Percentiles rank a stretch among this genome's conserved stretches.
phyloP scores from a whole-genome alignment of 2,113 vertebrate species.

The Oryzias celebensis region DNA sequence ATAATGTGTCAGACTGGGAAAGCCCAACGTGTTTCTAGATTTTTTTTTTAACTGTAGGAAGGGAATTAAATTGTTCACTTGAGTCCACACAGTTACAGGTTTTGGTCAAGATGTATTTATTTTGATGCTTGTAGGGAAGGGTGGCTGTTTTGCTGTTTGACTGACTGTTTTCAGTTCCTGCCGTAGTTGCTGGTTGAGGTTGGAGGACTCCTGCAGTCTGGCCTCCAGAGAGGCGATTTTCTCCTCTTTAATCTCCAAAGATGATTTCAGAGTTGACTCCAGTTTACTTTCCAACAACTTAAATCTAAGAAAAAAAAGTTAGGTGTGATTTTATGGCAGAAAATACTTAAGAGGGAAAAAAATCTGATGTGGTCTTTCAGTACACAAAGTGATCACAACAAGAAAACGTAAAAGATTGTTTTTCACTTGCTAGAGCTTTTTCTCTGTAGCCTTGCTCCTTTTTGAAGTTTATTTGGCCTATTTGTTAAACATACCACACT shows the following conservation, averaged over 20 bases:
- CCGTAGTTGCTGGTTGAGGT: conserved; percentile 95
- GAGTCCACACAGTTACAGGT: too few relatives aligned
- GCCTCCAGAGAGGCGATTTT: conserved; percentile 97
- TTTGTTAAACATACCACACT: too few relatives aligned
- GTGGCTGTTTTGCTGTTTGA: background rate
- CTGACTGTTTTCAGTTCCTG: conserved; percentile 97
- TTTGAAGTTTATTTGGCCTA: too few relatives aligned
- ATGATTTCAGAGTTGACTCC: conserved; percentile 94
- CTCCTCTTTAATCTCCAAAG: conserved; percentile 97
- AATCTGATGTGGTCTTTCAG: too few relatives aligned
- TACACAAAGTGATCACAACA: too few relatives aligned
- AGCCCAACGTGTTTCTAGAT: conserved; percentile 21
- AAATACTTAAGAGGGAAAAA: background rate
- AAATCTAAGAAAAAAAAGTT: conserved; percentile 77
- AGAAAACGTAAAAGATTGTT: too few relatives aligned
- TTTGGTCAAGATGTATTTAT: background rate
- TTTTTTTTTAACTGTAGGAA: background rate
- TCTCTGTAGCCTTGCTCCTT: too few relatives aligned
- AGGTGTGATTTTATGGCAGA: conserved; percentile 3
- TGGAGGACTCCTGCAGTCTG: conserved; percentile 95
- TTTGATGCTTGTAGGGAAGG: background rate
- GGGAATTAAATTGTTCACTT: background rate
- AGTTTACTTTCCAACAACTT: conserved; percentile 94
- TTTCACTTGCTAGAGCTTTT: too few relatives aligned
- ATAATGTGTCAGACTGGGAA: conserved; percentile 40